A percentile compares a stretch with the other conserved stretches of the same genome.
phyloP scores from a whole-genome alignment of 1,140 invertebrate species.

The Zaprionus gabonicus region DNA sequence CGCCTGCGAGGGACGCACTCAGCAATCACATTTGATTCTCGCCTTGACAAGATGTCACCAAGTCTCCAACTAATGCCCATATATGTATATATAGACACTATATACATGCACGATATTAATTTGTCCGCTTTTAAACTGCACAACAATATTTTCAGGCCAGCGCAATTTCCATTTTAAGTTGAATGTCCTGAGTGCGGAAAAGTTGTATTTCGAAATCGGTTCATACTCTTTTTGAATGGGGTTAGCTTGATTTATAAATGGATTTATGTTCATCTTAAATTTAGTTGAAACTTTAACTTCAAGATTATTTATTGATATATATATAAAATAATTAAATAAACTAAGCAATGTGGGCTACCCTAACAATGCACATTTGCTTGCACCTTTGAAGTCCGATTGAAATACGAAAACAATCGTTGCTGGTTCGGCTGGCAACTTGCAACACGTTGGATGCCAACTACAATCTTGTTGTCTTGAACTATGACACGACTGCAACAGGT shows the following conservation, averaged over 20 bases:
- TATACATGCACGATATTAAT: neutral
- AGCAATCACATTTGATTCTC: constrained; percentile 18
- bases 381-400: neutral
- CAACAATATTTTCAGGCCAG: constrained; percentile 5
- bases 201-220: neutral
- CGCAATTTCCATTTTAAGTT: constrained; percentile 2
- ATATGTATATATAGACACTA: neutral
- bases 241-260: neutral
- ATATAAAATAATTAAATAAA: no score
- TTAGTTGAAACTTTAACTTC: no score
- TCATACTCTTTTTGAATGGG: neutral
- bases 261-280: no score
- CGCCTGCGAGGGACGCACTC: constrained; percentile 8
- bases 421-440: constrained; percentile 15
- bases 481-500: constrained; percentile 58
- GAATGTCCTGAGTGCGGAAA: constrained; percentile 9
- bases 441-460: constrained; percentile 40
- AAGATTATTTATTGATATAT: no score
- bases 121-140: neutral
- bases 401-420: constrained; percentile 10
- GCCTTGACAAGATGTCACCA: constrained; percentile 20
- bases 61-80: neutral
- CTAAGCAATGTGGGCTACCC: no score
- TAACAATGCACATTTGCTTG: neutral
- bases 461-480: constrained; percentile 30